phyloP scores from a whole-genome alignment of 2,797 vertebrate genomes.

The Iguana delicatissima region DNA sequence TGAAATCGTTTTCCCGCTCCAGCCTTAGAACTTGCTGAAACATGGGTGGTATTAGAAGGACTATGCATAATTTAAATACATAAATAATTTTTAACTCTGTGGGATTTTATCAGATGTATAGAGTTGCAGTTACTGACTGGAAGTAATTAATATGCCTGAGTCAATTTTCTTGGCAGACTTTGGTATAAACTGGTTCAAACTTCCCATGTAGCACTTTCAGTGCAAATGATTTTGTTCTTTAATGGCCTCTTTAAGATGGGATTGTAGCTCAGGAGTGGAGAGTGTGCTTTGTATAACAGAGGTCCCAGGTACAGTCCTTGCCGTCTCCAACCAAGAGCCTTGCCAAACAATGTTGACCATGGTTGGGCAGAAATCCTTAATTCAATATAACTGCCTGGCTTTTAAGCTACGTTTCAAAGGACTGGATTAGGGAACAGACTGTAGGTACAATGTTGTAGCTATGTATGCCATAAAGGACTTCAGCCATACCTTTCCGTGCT shows the following conservation, averaged over 20 bases:
- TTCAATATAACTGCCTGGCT: neutral
- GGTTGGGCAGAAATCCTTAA: too few species aligned
- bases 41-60: neutral
- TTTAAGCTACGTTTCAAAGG: too few species aligned
- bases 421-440: too few species aligned
- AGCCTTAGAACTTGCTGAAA: neutral
- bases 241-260: neutral
- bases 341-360: neutral
- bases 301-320: neutral
- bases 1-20: neutral
- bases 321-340: neutral
- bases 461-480: too few species aligned
- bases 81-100: neutral
- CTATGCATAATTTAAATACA: neutral
- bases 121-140: neutral
- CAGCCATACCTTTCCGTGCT: too few species aligned
- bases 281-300: neutral
- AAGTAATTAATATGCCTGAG: neutral
- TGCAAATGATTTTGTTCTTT: neutral
- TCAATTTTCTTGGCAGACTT: neutral
- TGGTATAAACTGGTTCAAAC: neutral
- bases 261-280: neutral
- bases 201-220: neutral
- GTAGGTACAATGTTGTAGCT: too few species aligned
- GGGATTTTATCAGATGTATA: neutral